A percentile compares a stretch with the other conserved stretches of the same genome.
These are phyloP conservation scores for Ectemnius continuus DNA, from an alignment of 2,888 invertebrate species.

Conservation along the genomic window DNA sequence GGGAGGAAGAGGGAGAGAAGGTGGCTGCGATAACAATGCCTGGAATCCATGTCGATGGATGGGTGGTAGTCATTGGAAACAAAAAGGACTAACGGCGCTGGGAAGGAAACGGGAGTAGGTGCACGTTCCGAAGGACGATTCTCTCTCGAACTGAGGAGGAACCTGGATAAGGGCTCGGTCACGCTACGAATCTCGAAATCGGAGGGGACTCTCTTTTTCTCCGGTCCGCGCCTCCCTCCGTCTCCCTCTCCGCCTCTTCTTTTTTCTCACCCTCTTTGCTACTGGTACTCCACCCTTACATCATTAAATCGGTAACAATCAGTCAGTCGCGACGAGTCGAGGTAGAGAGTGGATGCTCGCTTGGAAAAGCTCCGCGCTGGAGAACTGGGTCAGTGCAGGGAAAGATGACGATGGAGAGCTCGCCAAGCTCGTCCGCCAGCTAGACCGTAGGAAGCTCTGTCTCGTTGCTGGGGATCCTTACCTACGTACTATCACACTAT, in stretches of 20 bases:
- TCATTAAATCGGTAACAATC: slow-evolving; percentile 45
- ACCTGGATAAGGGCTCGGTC: background rate
- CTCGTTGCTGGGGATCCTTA: no score
- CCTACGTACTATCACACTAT: no score
- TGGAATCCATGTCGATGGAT: slow-evolving; percentile 37
- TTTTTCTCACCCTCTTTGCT: no score
- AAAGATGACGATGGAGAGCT: no score
- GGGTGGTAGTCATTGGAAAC: background rate
- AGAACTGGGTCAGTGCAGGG: no score
- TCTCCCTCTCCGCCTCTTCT: slow-evolving; percentile 10
- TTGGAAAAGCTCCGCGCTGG: no score
- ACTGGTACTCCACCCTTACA: slow-evolving; percentile 9
- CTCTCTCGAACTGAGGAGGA: slow-evolving; percentile 21
- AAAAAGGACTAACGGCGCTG: background rate
- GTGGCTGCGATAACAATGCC: slow-evolving; percentile 47
- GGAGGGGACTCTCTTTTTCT: no score
- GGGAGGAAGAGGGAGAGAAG: slow-evolving; percentile 21
- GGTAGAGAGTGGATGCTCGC: no score
- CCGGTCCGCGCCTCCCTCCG: background rate
- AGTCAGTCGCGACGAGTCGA: background rate
- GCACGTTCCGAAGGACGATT: slow-evolving; percentile 16
- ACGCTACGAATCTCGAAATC: no score
- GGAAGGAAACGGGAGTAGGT: slow-evolving; percentile 25
- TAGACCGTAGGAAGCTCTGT: no score
- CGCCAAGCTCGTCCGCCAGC: no score